A percentile compares a stretch with the other conserved stretches of the same genome.
These are phyloP conservation scores for Chiroxiphia lanceolata DNA, from an alignment of 2,797 vertebrate genomes.

Conservation along the genomic window DNA sequence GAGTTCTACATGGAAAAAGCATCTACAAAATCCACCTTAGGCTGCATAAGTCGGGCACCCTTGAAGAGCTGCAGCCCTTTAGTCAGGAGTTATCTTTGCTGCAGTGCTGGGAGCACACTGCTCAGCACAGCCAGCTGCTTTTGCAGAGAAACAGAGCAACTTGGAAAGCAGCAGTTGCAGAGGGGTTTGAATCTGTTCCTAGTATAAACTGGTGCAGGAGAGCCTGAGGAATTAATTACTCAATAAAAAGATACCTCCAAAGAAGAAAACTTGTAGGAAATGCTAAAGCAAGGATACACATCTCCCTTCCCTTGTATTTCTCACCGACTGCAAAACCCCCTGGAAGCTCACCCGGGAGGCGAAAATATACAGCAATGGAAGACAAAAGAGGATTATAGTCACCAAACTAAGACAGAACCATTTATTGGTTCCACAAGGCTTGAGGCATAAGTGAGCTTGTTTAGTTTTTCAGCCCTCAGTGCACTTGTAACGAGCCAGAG, in stretches of 20 bases:
- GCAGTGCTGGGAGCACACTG: not conserved
- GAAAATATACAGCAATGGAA: not conserved
- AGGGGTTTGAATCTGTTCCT: not conserved
- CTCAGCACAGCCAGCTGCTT: not conserved
- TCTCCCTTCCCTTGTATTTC: not conserved
- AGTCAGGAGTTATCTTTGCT: not conserved
- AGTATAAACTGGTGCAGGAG: not conserved
- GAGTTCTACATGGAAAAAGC: not conserved
- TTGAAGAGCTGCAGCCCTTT: not conserved
- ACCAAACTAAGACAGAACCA: conserved; percentile 9
- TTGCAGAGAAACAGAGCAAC: not conserved
- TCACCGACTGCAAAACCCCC: not conserved
- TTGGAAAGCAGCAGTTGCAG: not conserved
- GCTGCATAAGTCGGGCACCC: not conserved
- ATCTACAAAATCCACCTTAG: not conserved
- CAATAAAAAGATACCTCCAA: not conserved
- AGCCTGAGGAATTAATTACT: not conserved
- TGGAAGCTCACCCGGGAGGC: not conserved
- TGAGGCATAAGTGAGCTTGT: not conserved
- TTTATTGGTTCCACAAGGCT: not conserved
- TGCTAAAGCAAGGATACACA: not conserved
- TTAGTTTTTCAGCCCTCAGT: conserved; percentile 8
- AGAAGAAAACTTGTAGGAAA: conserved; percentile 3
- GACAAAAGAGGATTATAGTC: not conserved
- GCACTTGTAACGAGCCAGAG: conserved; percentile 53